A percentile compares a stretch with the other conserved stretches of the same genome.
phyloP scores from a whole-genome alignment of 2,888 invertebrate species.

The Ormyrus labotus region DNA sequence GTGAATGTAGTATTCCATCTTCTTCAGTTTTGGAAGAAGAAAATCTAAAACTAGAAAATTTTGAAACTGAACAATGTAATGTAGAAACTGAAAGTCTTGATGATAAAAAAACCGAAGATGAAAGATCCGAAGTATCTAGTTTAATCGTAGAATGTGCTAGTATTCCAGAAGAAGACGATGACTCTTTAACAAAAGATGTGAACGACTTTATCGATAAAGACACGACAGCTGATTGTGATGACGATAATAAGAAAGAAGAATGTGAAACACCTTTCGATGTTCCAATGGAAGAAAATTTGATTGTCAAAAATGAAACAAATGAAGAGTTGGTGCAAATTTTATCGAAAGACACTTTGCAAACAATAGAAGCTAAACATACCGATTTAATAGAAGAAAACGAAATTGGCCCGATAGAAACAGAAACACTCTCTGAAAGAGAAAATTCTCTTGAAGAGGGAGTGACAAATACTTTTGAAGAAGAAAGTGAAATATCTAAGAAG shows the following conservation, averaged over 20 bases:
- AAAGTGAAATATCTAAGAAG: slow-evolving; percentile 12
- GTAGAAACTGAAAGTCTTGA: neutral
- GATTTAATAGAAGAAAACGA: neutral
- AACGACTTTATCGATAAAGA: neutral
- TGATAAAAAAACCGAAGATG: slow-evolving; percentile 26
- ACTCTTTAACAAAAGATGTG: slow-evolving; percentile 4
- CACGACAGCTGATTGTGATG: slow-evolving; percentile 10
- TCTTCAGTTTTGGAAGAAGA: slow-evolving; percentile 15
- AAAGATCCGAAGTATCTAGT: slow-evolving; percentile 38
- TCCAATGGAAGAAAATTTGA: slow-evolving; percentile 24
- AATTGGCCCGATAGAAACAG: neutral
- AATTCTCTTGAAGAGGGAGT: slow-evolving; percentile 15
- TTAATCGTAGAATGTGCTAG: slow-evolving; percentile 47
- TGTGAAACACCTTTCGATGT: slow-evolving; percentile 9
- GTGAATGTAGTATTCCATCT: neutral
- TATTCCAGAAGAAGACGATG: slow-evolving; percentile 29
- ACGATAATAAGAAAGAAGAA: neutral
- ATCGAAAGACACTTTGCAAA: neutral
- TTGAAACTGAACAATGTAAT: neutral
- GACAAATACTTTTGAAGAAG: neutral
- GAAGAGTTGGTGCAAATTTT: slow-evolving; percentile 10
- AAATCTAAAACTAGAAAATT: neutral
- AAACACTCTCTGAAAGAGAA: neutral
- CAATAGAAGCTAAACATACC: slow-evolving; percentile 2
- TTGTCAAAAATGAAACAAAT: neutral